A percentile compares a stretch with the other conserved stretches of the same genome.
Evolutionary conservation across 2,113 vertebrate genomes (phyloP).

Genomic region (Crotophaga sulcirostris): DNA sequence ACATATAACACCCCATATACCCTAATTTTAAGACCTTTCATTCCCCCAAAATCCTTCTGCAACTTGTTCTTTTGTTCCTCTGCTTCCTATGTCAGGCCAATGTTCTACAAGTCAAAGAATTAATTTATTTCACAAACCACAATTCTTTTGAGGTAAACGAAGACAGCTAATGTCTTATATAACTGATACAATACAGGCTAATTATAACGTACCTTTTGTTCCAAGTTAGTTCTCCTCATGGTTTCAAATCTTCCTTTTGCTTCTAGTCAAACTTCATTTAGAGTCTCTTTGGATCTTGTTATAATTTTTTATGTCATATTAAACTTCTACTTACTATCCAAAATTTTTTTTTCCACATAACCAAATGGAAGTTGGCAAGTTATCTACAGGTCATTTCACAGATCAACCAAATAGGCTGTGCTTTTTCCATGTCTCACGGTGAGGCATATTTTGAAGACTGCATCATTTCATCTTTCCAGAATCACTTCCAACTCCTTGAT

Average conservation of each 20-base stretch:
- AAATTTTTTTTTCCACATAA: neutral
- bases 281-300: neutral
- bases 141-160: neutral
- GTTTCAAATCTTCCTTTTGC: neutral
- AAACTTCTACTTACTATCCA: neutral
- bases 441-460: neutral
- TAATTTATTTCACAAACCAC: neutral
- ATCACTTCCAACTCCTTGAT: neutral
- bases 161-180: neutral
- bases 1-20: fast-evolving
- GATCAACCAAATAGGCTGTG: neutral
- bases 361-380: neutral
- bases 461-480: neutral
- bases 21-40: neutral
- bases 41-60: neutral
- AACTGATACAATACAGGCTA: neutral
- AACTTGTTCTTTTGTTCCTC: neutral
- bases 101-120: neutral
- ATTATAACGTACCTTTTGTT: neutral
- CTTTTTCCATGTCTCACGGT: neutral
- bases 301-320: neutral
- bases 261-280: neutral
- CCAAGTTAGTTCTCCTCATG: neutral
- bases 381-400: neutral
- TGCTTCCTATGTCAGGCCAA: neutral